Evolutionary conservation across 2,113 vertebrate genomes (phyloP).

Genomic region (Salvator merianae): DNA sequence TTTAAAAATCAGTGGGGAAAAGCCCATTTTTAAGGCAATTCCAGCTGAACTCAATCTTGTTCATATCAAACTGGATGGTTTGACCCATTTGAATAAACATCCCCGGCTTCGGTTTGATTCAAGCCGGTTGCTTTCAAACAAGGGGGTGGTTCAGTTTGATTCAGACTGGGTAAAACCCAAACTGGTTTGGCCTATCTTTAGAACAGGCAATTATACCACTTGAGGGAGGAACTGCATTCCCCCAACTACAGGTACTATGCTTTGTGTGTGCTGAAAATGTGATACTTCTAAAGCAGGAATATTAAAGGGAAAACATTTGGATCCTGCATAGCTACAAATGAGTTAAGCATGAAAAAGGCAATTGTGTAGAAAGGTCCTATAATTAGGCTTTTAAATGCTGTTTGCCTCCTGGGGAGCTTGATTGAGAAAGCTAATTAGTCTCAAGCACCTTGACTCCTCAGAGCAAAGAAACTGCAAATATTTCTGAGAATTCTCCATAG

Average conservation of each 20-base stretch:
- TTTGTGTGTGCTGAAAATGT: background rate
- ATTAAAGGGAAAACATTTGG: background rate
- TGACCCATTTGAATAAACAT: too few species aligned
- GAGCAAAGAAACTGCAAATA: background rate
- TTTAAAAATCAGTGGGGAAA: too few species aligned
- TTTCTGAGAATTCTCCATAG: background rate
- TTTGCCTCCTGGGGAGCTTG: slow-evolving; percentile 21
- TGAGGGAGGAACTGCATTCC: background rate
- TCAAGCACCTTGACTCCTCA: slow-evolving; percentile 14
- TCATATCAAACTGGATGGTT: too few species aligned
- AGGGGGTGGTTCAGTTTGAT: too few species aligned
- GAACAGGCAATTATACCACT: too few species aligned
- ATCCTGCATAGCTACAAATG: slow-evolving; percentile 12
- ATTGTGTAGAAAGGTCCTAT: slow-evolving; percentile 24
- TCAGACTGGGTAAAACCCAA: too few species aligned
- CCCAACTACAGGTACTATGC: background rate
- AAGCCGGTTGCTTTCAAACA: too few species aligned
- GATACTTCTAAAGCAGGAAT: background rate
- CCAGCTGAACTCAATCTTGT: too few species aligned
- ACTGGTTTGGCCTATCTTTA: too few species aligned
- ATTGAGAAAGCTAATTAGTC: slow-evolving; percentile 20
- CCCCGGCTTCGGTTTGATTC: too few species aligned
- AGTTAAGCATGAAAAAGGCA: slow-evolving; percentile 12
- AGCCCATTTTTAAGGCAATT: too few species aligned
- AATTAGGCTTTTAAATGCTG: slow-evolving; percentile 25